Conservation (phyloP, 2,888 invertebrate species). For the Villa cingulata region DNA sequence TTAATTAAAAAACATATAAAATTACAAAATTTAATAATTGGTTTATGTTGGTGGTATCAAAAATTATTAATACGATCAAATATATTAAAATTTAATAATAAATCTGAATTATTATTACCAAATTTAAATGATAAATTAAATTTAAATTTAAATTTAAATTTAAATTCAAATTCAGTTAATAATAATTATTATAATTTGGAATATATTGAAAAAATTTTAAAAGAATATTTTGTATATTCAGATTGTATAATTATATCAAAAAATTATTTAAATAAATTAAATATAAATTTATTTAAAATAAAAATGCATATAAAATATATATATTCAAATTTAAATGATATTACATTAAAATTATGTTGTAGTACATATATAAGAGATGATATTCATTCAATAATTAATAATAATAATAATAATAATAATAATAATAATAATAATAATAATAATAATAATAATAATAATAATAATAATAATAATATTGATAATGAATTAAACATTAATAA, state of each 20-base stretch:
- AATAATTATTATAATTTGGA: no score
- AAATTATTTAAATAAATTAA: background rate
- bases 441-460: no score
- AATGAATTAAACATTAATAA: background rate
- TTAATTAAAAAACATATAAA: background rate
- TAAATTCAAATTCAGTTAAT: no score
- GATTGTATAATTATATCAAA: slow-evolving; percentile 7
- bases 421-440: no score
- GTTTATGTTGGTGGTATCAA: background rate
- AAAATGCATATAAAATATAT: background rate
- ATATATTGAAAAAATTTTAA: background rate
- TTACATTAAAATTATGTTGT: slow-evolving; percentile 4
- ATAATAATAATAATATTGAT: no score
- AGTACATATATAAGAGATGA: background rate
- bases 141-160: no score
- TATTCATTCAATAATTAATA: no score
- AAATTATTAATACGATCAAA: background rate
- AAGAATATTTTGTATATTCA: slow-evolving; percentile 5
- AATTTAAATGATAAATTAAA: no score
- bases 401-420: no score
- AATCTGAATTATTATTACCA: background rate
- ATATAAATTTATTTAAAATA: slow-evolving; percentile 1
- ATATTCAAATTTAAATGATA: slow-evolving; percentile 9
- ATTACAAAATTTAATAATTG: background rate
- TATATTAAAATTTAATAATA: background rate